Conservation (phyloP, 2,113 vertebrate genomes). For the Perccottus glenii region DNA sequence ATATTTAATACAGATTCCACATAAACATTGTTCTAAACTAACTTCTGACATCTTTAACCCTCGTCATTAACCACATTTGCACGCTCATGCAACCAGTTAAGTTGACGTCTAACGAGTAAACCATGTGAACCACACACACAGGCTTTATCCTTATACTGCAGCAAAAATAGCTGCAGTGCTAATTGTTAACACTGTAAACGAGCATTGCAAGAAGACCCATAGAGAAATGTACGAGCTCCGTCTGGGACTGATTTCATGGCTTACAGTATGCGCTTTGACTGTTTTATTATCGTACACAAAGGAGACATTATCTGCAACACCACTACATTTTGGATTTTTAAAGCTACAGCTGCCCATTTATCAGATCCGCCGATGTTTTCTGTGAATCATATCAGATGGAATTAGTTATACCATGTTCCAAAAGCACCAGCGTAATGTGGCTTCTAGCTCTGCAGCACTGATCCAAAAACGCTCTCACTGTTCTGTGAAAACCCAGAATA, state of each 20-base stretch:
- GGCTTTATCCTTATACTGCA: background rate
- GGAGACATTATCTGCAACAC: slow-evolving; percentile 14
- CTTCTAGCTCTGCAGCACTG: slow-evolving; percentile 29
- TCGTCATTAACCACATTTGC: too few species aligned
- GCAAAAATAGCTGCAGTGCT: background rate
- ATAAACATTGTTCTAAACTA: too few species aligned
- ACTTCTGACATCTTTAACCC: too few species aligned
- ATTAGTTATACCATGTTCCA: slow-evolving; percentile 40
- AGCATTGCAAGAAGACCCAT: background rate
- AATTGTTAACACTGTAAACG: background rate
- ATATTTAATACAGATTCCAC: too few species aligned
- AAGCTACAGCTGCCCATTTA: slow-evolving; percentile 26
- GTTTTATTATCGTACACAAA: background rate
- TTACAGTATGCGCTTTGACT: slow-evolving; percentile 1
- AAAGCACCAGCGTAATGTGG: slow-evolving; percentile 18
- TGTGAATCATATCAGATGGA: slow-evolving; percentile 47
- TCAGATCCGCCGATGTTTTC: slow-evolving; percentile 32
- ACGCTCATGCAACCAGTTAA: too few species aligned
- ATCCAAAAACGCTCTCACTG: slow-evolving; percentile 9
- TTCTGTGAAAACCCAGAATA: slow-evolving; percentile 21
- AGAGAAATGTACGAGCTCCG: background rate
- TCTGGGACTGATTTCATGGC: background rate
- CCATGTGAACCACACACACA: background rate
- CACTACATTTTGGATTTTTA: slow-evolving; percentile 15
- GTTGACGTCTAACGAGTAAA: too few species aligned